Base-by-base conservation (phyloP, 2,888 invertebrate genomes). In the Drosophila putrida region DNA sequence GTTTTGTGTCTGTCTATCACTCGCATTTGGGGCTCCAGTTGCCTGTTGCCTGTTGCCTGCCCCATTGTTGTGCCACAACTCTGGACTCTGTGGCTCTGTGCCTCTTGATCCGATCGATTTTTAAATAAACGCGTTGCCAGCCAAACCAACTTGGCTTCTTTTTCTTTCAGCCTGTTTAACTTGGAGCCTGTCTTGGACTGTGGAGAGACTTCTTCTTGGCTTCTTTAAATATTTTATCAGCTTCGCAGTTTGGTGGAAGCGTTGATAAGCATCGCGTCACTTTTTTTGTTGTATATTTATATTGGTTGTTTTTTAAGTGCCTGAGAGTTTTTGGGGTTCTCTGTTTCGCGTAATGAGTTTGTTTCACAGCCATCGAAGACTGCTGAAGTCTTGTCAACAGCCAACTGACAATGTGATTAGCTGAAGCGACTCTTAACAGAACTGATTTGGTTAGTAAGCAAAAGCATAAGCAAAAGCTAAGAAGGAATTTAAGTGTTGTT, bases 1-100 rank as follows among this genome's bases (percentile, higher is more conserved):
- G 86, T 86, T 89, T 77, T 86, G 70, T 85, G 88, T 89, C 85
- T 89, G 85, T 81, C 85, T 79, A 88, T 89, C 85, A 86, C 88
- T 79, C 63, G 76, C 61, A 39, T 10, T 27, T n/a, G 15, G 27
- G 43, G 69, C 64, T 47, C 20, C 44, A 51, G 74, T 65, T 51
- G 39, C 10, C 35, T 8, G n/a, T n/a, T n/a, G n/a, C n/a, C 58
- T 66, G 66, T 67, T 43, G 66, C 63, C 51, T 66, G 69, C 61
- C 25, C 82, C 88, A 83, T 83, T 83, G 82, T 83, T 83, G 72
- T 71, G 66, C 58, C 58, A 38, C 44, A 53, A 38, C 44, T 41
- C 25, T 15, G 39, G 53, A 31, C 28, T 62, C n/a, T n/a, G n/a
- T n/a, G n/a, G 28, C 8, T 35, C 47, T 35, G 33, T 53, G 53